phyloP scores from a whole-genome alignment of 2,113 vertebrate genomes.

The Megalops atlanticus region DNA sequence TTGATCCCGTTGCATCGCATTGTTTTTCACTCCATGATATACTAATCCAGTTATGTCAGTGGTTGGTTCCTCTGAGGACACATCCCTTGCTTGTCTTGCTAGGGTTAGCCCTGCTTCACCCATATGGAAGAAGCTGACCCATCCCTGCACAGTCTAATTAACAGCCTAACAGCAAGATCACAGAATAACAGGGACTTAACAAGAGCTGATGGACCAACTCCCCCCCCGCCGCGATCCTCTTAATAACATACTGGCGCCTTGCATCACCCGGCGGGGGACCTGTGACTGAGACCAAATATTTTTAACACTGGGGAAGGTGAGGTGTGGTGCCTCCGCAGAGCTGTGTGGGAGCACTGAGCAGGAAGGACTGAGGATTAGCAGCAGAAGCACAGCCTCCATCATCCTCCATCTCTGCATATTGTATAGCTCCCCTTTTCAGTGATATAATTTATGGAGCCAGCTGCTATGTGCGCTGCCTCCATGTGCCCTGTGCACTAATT shows the following conservation, averaged over 20 bases:
- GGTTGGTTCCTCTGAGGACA: no score
- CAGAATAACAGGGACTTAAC: slow-evolving; percentile 6
- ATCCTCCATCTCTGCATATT: neutral
- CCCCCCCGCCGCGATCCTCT: neutral
- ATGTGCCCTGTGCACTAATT: no score
- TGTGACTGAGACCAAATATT: neutral
- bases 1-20: no score
- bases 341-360: neutral
- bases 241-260: neutral
- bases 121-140: neutral
- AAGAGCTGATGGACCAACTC: slow-evolving; percentile 4
- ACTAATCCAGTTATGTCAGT: no score
- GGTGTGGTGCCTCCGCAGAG: neutral
- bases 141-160: slow-evolving; percentile 1
- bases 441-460: no score
- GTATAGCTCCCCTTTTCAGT: no score
- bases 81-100: no score
- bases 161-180: slow-evolving; percentile 7
- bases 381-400: neutral
- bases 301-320: neutral
- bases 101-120: neutral
- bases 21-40: no score
- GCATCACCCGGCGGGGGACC: neutral
- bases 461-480: no score
- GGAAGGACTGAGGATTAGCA: neutral